Conservation (phyloP, 2,888 invertebrate genomes). For the Caenorhabditis angaria region DNA sequence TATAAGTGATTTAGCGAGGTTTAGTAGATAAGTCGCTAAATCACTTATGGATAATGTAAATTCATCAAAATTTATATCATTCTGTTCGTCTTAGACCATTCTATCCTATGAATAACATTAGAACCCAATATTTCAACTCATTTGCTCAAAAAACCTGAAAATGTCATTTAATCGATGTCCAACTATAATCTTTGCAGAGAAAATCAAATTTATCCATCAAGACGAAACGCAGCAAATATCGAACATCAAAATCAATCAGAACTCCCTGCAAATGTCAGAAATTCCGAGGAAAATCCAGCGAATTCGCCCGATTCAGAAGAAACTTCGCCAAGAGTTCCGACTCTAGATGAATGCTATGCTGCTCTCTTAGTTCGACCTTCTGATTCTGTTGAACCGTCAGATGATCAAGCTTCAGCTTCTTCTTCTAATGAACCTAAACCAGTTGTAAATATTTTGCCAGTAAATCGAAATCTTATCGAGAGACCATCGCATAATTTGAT, state of each 20-base stretch:
- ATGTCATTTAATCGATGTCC: no score
- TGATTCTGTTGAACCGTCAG: conserved; percentile 1
- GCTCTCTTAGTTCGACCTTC: conserved; percentile 22
- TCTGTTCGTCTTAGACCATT: no score
- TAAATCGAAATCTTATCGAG: conserved; percentile 37
- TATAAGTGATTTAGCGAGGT: no score
- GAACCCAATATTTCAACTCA: no score
- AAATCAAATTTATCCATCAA: conserved; percentile 36
- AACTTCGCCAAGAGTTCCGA: conserved; percentile 9
- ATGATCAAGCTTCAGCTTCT: neutral
- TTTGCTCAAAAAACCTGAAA: no score
- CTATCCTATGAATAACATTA: no score
- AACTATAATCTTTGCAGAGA: conserved; percentile 37
- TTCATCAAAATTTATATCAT: no score
- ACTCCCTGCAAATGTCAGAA: conserved; percentile 26
- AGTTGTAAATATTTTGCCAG: conserved; percentile 46
- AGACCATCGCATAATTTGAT: conserved; percentile 41
- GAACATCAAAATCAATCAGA: conserved; percentile 36
- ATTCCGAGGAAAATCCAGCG: neutral
- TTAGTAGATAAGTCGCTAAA: no score
- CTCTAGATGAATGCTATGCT: conserved; percentile 31
- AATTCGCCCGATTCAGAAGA: neutral
- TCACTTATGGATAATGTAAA: neutral
- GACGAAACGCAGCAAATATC: conserved; percentile 31
- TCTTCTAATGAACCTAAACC: neutral